phyloP scores from a whole-genome alignment of 1,140 invertebrate genomes.

The Heliothis virescens region DNA sequence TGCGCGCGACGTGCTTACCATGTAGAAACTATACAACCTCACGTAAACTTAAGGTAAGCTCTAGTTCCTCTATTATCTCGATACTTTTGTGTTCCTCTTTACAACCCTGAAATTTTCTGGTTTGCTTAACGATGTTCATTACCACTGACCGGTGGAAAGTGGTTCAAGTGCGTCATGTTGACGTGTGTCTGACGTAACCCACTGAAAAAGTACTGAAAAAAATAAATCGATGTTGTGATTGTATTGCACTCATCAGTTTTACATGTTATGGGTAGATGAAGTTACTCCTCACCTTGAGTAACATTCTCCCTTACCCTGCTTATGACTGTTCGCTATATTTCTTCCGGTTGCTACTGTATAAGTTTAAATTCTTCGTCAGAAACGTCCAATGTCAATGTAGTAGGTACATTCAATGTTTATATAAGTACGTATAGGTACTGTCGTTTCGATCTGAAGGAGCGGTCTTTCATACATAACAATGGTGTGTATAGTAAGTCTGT shows the following conservation, averaged over 20 bases:
- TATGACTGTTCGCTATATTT: background rate
- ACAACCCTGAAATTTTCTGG: conserved; percentile 5
- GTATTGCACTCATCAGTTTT: background rate
- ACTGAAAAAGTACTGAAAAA: conserved; percentile 38
- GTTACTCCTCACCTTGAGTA: conserved; percentile 9
- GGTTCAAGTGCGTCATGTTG: conserved; percentile 57
- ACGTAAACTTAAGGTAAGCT: conserved; percentile 68
- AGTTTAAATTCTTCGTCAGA: background rate
- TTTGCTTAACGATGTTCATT: conserved; percentile 45
- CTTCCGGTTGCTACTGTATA: background rate
- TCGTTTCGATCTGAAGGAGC: conserved; percentile 17
- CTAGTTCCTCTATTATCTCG: conserved; percentile 4
- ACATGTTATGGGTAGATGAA: background rate
- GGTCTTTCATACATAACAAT: background rate
- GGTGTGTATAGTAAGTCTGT: background rate
- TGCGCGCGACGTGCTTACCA: conserved; percentile 63
- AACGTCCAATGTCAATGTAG: background rate
- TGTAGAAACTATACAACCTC: conserved; percentile 63
- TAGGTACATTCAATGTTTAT: background rate
- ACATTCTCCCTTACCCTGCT: background rate
- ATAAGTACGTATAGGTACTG: background rate
- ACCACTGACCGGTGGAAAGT: conserved; percentile 48
- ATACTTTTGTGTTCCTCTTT: conserved; percentile 9
- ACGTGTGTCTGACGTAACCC: conserved; percentile 61
- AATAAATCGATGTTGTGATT: conserved; percentile 17